A percentile compares a stretch with the other conserved stretches of the same genome.
Conservation (phyloP, 2,113 vertebrate genomes). For the Empidonax alnorum region DNA sequence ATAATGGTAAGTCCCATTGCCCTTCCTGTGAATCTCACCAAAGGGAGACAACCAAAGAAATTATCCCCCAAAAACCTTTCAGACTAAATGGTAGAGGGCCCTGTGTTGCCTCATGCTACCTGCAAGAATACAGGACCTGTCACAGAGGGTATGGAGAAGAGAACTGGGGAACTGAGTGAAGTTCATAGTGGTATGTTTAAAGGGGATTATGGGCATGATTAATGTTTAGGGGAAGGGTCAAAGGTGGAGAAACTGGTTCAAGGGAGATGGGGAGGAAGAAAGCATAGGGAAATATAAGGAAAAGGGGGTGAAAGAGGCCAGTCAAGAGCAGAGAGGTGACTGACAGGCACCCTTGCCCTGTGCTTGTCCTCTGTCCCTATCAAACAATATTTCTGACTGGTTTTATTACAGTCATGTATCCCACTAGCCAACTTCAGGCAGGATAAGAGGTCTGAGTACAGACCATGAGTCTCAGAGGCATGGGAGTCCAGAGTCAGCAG, state of each 20-base stretch:
- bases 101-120: background rate
- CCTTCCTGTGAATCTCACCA: background rate
- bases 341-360: background rate
- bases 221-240: accelerated
- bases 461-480: accelerated
- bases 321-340: background rate
- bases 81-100: background rate
- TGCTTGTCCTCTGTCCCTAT: background rate
- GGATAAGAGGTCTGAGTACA: background rate
- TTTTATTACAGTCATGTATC: background rate
- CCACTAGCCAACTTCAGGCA: background rate
- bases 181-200: background rate
- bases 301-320: background rate
- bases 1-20: background rate
- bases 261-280: background rate
- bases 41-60: background rate
- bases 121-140: background rate
- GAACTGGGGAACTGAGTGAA: background rate
- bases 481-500: background rate
- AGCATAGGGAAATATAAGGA: background rate
- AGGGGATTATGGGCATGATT: background rate
- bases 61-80: accelerated
- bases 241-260: background rate
- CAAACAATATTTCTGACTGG: background rate
- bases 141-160: accelerated